Base-by-base conservation (phyloP, 2,797 vertebrate genomes). In the Coregonus suidteri region DNA sequence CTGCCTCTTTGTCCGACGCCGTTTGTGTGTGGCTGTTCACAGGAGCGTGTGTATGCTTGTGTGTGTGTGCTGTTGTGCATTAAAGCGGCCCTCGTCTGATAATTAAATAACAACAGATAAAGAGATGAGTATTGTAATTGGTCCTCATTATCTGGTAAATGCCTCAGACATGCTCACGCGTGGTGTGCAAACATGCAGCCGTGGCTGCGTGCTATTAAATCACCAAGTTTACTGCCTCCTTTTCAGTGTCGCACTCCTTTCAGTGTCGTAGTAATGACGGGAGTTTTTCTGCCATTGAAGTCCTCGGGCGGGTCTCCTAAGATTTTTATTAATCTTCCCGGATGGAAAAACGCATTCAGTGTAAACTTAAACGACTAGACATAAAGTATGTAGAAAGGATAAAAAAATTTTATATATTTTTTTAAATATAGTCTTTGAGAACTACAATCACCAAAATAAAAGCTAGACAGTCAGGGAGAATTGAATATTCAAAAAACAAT, bases 71-170 rank as follows among this genome's bases (percentile, higher is more conserved):
- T 35, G 2, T n/a, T 41, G 51, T 34, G 30, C 41, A 52, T 78
- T 84, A 79, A 83, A 81, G 74, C n/a, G 54, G 77, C 77, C 76
- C 77, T 62, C 70, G 77, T 82, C 83, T 86, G 84, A 83, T 91
- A 85, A 92, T 91, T 87, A 89, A 92, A 90, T 89, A 91, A 87
- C 78, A 62, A 72, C 83, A 79, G 82, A 93, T 90, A 89, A 89
- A 89, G 88, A 77, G 84, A 78, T 85, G 78, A 85, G 83, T 82
- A 73, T 85, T 85, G 83, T 90, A 89, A 92, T 92, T 92, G 87
- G 79, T 85, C 84, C 75, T 88, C 75, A 88, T 91, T 90, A 87
- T 89, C 82, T 79, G 77, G 71, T 82, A 75, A 85, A 86, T 66
- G 74, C 77, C 83, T 85, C 76, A 75, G 75, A 84, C 72, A 78